phyloP scores from a whole-genome alignment of 2,113 vertebrate species.

The Genyomyrus donnyi region DNA sequence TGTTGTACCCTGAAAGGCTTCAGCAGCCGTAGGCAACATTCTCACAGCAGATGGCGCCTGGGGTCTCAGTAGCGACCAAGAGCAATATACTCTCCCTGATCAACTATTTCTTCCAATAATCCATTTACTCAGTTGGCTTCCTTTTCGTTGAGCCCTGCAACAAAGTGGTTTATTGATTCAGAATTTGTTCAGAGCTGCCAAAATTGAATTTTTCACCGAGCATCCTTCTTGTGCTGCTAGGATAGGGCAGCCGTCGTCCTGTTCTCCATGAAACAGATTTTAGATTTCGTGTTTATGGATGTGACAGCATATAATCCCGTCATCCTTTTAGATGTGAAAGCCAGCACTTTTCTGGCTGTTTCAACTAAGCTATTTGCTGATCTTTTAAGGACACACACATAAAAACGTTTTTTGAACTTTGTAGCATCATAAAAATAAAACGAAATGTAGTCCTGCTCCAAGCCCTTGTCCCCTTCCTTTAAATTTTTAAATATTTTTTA shows the following conservation, averaged over 20 bases:
- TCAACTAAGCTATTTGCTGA: background rate
- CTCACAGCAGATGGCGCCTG: background rate
- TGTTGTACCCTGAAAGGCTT: background rate
- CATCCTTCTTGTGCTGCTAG: background rate
- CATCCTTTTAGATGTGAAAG: background rate
- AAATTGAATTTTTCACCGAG: background rate
- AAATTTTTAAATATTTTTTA: background rate
- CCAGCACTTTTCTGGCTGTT: background rate
- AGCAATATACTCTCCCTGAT: background rate
- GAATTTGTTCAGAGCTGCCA: background rate
- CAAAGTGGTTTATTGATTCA: background rate
- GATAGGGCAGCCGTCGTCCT: background rate
- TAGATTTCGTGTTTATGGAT: background rate
- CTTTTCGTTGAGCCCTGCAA: background rate
- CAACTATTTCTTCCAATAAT: background rate
- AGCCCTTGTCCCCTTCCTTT: background rate
- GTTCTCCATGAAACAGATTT: background rate
- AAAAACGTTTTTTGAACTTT: background rate
- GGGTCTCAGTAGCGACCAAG: background rate
- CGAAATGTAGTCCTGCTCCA: background rate
- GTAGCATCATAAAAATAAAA: background rate
- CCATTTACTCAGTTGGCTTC: background rate
- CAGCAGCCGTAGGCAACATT: background rate
- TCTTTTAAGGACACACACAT: background rate
- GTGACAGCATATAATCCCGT: background rate